Evolutionary conservation across 1,140 invertebrate species (phyloP).

Genomic region (Bicyclus anynana): DNA sequence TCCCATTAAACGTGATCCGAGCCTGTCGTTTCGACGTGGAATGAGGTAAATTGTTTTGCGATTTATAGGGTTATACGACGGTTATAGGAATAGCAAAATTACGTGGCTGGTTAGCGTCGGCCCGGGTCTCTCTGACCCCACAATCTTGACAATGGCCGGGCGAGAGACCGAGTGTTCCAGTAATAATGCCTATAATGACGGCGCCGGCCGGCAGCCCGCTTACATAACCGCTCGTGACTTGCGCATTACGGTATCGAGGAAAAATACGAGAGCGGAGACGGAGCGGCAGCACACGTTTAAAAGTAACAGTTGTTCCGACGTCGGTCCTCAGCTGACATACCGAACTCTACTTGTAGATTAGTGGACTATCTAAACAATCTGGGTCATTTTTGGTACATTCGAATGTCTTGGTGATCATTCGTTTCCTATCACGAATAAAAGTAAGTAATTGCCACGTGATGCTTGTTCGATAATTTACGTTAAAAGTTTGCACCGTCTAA

Average conservation of each 20-base stretch:
- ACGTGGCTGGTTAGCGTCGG: slow-evolving; percentile 58
- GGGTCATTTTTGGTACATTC: too few relatives aligned
- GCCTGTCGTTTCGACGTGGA: slow-evolving; percentile 39
- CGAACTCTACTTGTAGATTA: neutral
- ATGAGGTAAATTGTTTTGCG: slow-evolving; percentile 69
- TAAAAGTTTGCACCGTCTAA: too few relatives aligned
- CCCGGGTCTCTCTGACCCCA: slow-evolving; percentile 63
- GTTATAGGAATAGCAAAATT: slow-evolving; percentile 60
- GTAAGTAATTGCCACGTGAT: too few relatives aligned
- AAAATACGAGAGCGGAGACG: slow-evolving; percentile 58
- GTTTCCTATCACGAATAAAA: too few relatives aligned
- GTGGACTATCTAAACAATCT: neutral
- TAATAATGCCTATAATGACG: slow-evolving; percentile 70
- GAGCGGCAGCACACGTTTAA: slow-evolving; percentile 20
- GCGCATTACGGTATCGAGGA: slow-evolving; percentile 70
- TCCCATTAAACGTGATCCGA: slow-evolving; percentile 59
- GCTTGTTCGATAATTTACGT: too few relatives aligned
- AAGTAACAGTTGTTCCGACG: slow-evolving; percentile 1
- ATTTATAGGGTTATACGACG: slow-evolving; percentile 67
- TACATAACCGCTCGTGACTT: slow-evolving; percentile 74
- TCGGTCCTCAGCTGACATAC: neutral
- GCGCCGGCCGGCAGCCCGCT: slow-evolving; percentile 66
- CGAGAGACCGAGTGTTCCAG: slow-evolving; percentile 58
- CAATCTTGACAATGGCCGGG: slow-evolving; percentile 73
- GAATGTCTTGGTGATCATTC: too few relatives aligned